Percentiles rank a stretch among this genome's conserved stretches.
Conservation (phyloP, 2,888 invertebrate genomes). For the Drosophila dives region DNA sequence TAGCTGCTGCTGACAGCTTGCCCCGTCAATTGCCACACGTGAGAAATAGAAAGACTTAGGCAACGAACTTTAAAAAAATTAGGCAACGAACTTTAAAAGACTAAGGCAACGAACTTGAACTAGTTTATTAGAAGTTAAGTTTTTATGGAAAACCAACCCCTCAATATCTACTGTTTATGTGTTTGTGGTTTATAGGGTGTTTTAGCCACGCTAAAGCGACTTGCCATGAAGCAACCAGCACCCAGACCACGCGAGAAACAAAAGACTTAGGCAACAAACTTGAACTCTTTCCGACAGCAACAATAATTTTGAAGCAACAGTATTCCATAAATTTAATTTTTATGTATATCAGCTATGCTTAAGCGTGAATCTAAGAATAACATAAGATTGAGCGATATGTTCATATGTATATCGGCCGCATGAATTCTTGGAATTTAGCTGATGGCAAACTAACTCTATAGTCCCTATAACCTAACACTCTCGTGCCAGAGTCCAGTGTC, state of each 20-base stretch:
- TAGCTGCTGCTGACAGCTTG: slow-evolving; percentile 3
- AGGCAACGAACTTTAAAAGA: slow-evolving; percentile 43
- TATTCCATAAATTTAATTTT: slow-evolving; percentile 1
- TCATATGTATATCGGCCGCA: slow-evolving; percentile 15
- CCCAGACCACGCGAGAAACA: slow-evolving; percentile 11
- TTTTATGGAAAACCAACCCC: not conserved
- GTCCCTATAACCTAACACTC: slow-evolving; percentile 12
- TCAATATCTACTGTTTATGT: not conserved
- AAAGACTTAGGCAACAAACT: slow-evolving; percentile 65
- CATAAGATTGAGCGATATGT: slow-evolving; percentile 4
- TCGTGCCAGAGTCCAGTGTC: slow-evolving; percentile 22
- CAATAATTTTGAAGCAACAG: not conserved
- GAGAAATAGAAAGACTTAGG: not conserved
- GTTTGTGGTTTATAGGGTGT: not conserved
- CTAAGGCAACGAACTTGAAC: slow-evolving; percentile 1
- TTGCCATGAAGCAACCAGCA: not conserved
- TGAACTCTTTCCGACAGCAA: slow-evolving; percentile 1
- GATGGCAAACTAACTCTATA: slow-evolving; percentile 33
- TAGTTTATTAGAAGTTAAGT: not conserved
- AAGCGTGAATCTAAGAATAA: slow-evolving; percentile 2
- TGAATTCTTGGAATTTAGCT: slow-evolving; percentile 50
- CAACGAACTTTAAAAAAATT: slow-evolving; percentile 33
- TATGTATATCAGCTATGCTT: not conserved
- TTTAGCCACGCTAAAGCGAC: not conserved
- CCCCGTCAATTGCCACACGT: not conserved